These are phyloP conservation scores for Nebria salina DNA, from an alignment of 2,888 invertebrate species.

Conservation along the genomic window DNA sequence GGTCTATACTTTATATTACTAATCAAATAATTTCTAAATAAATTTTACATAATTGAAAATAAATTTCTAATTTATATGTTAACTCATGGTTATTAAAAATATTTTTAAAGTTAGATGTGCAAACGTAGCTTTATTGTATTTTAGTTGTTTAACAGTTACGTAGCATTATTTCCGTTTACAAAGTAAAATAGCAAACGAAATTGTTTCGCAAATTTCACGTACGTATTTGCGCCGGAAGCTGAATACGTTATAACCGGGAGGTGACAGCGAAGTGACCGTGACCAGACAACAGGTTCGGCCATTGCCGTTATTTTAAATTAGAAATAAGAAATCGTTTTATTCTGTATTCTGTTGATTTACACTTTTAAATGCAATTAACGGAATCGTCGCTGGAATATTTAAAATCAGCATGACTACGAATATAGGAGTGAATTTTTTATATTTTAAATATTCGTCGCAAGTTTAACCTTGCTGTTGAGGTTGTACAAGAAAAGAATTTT, in stretches of 20 bases:
- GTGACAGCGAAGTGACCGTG: neutral
- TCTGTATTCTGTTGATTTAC: neutral
- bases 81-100: neutral
- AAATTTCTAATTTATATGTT: neutral
- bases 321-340: neutral
- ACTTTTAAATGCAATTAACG: neutral
- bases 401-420: neutral
- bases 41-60: too few relatives aligned
- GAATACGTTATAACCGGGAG: neutral
- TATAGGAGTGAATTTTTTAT: neutral
- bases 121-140: neutral
- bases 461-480: neutral
- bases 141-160: neutral
- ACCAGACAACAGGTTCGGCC: neutral
- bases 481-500: neutral
- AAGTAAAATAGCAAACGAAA: neutral
- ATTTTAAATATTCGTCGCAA: neutral
- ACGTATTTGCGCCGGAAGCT: neutral
- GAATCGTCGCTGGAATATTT: neutral
- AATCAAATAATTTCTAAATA: too few relatives aligned
- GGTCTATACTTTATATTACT: too few relatives aligned
- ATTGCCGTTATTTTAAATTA: neutral
- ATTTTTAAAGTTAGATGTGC: neutral
- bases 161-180: neutral
- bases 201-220: neutral